Evolutionary conservation across 2,113 vertebrate species (phyloP).

Genomic region (Vireo altiloquus): DNA sequence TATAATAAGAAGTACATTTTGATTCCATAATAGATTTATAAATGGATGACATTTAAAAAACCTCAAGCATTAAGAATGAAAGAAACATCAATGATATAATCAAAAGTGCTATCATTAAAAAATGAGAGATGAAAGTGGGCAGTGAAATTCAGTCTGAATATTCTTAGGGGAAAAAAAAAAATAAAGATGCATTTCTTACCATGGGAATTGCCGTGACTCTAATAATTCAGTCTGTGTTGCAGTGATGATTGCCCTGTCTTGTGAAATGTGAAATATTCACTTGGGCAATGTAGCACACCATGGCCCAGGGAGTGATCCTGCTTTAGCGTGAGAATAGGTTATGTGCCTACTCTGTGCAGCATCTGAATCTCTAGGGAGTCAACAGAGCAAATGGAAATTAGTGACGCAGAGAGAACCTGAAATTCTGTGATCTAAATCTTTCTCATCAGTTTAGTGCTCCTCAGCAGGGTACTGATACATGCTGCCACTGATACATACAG

Average conservation of each 20-base stretch:
- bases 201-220: not conserved
- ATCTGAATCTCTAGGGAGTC: not conserved
- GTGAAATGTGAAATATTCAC: not conserved
- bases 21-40: not conserved
- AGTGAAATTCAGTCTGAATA: not conserved
- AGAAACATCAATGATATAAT: not conserved
- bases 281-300: not conserved
- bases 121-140: not conserved
- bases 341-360: not conserved
- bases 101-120: not conserved
- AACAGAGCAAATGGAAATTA: not conserved
- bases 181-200: not conserved
- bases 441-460: not conserved
- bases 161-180: not conserved
- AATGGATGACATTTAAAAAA: not conserved
- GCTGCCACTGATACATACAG: not conserved
- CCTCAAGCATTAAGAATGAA: not conserved
- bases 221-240: not conserved
- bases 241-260: not conserved
- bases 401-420: not conserved
- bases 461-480: not conserved
- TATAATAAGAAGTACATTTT: not conserved
- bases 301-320: not conserved
- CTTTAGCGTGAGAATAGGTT: not conserved
- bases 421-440: not conserved